These are phyloP conservation scores for Conus canariensis DNA, from an alignment of 2,888 invertebrate genomes.

Conservation along the genomic window DNA sequence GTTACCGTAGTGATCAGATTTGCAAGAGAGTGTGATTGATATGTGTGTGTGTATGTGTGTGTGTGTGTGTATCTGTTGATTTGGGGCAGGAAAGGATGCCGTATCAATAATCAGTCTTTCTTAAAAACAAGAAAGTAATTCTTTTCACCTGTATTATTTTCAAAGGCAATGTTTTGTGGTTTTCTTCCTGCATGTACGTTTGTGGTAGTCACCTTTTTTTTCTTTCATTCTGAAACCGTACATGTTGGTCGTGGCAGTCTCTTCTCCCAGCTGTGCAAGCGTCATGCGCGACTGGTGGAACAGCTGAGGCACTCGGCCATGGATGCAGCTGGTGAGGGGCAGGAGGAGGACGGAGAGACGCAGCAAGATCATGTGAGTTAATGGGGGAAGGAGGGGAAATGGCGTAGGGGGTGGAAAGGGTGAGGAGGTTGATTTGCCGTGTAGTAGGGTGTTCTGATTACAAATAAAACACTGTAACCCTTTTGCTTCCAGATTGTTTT, in stretches of 20 bases:
- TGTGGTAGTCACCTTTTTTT: background rate
- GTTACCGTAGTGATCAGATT: background rate
- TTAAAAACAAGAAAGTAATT: no score
- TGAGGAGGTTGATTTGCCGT: no score
- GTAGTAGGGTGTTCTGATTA: no score
- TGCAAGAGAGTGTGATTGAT: background rate
- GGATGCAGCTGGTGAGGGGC: constrained; percentile 49
- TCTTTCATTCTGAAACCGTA: no score
- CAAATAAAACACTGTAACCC: no score
- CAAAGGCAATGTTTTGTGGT: no score
- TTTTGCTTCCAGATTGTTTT: no score
- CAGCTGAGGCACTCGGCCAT: constrained; percentile 72
- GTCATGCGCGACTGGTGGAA: constrained; percentile 81
- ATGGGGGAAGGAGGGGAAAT: no score
- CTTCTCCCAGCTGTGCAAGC: constrained; percentile 93
- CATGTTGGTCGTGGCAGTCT: constrained; percentile 81
- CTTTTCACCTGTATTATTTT: no score
- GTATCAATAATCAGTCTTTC: no score
- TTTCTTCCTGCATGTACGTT: background rate
- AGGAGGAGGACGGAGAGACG: constrained; percentile 54
- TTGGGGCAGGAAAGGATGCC: no score
- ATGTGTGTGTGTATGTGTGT: constrained; percentile 7
- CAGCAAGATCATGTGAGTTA: constrained; percentile 70
- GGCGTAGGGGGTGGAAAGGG: no score
- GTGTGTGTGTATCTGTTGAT: background rate